Evolutionary conservation across 2,797 vertebrate genomes (phyloP), one percentile per base, ranked within the genome.

Genomic region (Tragopan temminckii): DNA sequence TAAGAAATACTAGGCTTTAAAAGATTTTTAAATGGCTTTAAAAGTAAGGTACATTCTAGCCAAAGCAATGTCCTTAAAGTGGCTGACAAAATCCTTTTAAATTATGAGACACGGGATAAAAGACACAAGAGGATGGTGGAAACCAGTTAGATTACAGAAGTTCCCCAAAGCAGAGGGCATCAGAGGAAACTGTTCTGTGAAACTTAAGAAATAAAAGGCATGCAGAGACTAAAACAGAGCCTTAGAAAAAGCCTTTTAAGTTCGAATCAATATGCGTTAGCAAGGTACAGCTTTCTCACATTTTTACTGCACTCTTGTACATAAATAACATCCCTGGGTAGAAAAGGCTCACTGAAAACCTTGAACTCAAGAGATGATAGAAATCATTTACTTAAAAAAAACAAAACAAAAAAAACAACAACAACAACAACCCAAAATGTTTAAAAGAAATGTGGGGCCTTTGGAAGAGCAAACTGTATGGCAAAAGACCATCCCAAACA

Each of bases 121-220:
- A 96, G 88, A 72, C 53, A 79, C 13, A 88, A 74, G 59, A 95
- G 69, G 58, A 94, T 0, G 6, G 9, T 91, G 70, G 77, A 91
- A 96, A 91, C 9, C 43, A 94, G 79, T 92, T 95, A 87, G 91
- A 94, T 87, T 94, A 89, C 80, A 88, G 90, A 86, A 88, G 55
- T 89, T 93, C 81, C 88, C 86, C 83, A 94, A 96, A 95, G 90
- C 69, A 75, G 85, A 88, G 55, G 55, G 59, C 80, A 93, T 88
- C 88, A 80, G 70, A 95, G 75, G 87, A 95, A 95, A 95, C 86
- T 64, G 75, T 85, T 76, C 95, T 90, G 59, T 89, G 69, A 66
- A 72, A 55, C 66, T 43, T 48, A 85, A 89, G 89, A 92, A 84
- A 96, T 85, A 92, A 95, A 93, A 94, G 88, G 82, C 62, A 42